These are phyloP conservation scores for Phyllotreta striolata DNA, from an alignment of 2,888 invertebrate species.

Conservation along the genomic window DNA sequence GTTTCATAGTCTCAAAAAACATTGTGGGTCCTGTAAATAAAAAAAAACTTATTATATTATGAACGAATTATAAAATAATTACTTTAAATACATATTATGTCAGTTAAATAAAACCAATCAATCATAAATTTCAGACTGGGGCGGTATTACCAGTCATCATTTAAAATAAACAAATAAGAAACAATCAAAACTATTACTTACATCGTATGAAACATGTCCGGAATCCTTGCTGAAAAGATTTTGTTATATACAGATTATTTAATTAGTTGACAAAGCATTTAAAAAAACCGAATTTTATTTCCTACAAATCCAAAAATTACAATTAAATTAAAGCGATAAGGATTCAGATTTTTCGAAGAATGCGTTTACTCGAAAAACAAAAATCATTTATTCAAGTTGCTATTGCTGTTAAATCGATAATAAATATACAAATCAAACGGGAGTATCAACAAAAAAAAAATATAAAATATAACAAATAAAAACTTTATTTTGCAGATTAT, in stretches of 20 bases:
- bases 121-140: slow-evolving; percentile 39
- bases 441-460: slow-evolving; percentile 40
- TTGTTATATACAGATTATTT: slow-evolving; percentile 15
- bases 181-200: not conserved
- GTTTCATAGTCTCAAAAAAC: too few relatives aligned
- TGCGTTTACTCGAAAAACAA: slow-evolving; percentile 14
- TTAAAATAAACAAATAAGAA: slow-evolving; percentile 5
- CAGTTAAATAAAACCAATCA: slow-evolving; percentile 34
- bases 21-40: too few relatives aligned
- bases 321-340: slow-evolving; percentile 29
- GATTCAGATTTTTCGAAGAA: slow-evolving; percentile 18
- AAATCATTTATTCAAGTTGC: slow-evolving; percentile 43
- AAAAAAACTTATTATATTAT: too few relatives aligned
- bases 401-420: slow-evolving; percentile 40
- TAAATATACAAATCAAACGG: slow-evolving; percentile 41
- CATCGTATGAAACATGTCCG: not conserved
- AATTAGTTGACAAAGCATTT: slow-evolving; percentile 14
- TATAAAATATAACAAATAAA: slow-evolving; percentile 40
- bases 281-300: slow-evolving; percentile 42
- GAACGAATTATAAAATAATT: not conserved
- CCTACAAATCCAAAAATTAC: slow-evolving; percentile 39
- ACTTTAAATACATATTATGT: slow-evolving; percentile 4
- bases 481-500: slow-evolving; percentile 37
- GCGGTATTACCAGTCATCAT: slow-evolving; percentile 39
- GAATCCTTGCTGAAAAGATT: not conserved